These are phyloP conservation scores for Apamea sordens DNA, from an alignment of 2,888 invertebrate species.

Conservation along the genomic window DNA sequence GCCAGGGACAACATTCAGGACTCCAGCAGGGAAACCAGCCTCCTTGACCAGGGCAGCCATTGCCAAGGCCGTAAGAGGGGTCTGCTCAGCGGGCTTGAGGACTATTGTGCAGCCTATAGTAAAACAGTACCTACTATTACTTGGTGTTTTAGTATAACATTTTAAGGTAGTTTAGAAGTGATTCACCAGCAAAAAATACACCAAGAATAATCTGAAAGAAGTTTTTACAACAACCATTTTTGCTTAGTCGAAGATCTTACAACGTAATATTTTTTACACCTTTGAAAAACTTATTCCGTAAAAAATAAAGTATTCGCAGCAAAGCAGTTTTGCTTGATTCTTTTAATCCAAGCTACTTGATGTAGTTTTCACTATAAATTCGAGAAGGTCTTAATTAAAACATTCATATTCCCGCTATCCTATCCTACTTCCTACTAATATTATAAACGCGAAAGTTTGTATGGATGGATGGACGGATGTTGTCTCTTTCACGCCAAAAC, in stretches of 20 bases:
- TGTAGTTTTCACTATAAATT: not conserved
- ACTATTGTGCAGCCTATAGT: conserved; percentile 93
- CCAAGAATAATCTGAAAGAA: no score
- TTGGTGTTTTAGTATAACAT: no score
- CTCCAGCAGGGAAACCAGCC: conserved; percentile 97
- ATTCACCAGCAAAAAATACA: no score
- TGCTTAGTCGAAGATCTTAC: not conserved
- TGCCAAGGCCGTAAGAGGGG: conserved; percentile 96
- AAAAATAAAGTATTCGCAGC: not conserved
- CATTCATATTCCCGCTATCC: no score
- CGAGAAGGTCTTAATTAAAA: no score
- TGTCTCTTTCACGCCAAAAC: no score
- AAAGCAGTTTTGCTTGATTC: not conserved
- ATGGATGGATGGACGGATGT: no score
- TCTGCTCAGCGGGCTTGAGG: conserved; percentile 98
- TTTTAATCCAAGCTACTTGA: not conserved
- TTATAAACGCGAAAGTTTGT: no score
- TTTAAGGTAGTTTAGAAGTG: no score
- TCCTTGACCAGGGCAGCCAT: conserved; percentile 95
- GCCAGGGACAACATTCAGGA: conserved; percentile 96
- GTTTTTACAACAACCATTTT: not conserved
- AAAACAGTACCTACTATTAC: not conserved
- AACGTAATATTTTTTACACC: not conserved
- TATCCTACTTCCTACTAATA: no score
- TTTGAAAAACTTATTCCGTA: not conserved